Base-by-base conservation (phyloP, 2,888 invertebrate species). In the Temnothorax unifasciatus region DNA sequence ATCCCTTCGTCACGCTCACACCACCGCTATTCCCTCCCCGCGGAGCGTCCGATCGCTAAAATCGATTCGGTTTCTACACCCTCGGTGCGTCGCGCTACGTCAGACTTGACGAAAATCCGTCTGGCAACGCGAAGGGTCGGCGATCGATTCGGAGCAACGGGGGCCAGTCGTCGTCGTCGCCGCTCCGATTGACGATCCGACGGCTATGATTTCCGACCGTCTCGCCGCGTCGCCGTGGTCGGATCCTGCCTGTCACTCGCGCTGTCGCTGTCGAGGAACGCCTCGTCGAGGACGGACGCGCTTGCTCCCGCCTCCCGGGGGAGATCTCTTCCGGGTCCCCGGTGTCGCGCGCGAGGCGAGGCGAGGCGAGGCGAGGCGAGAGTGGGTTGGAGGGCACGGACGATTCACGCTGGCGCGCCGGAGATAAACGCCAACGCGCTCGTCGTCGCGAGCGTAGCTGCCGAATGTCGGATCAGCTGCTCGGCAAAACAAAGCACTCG, bases 401-500 rank as follows among this genome's bases (percentile, higher is more conserved):
- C 50, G 34, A 34, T 63, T 47, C 9, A 6, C 21, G 47, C 29
- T 44, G 29, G 8, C 59, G 18, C 47, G 75, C 18, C 38, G 34
- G 0, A 9, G 47, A 50, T 11, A 34, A 75, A 38, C 25, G 64
- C 18, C 29, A n/a, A 59, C 76, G 64, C 21, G 21, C 8, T 18
- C 50, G 68, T 69, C 38, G 50, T 64, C 21, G 54, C 18, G 13
- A 15, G 11, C 75, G 63, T 29, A 13, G 44, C n/a, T 63, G 44
- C n/a, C 44, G 44, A 6, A 34, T 6, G 41, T 41, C 84, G 87
- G 90, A 94, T 93, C 93, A 94, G 93, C 93, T 93, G 93, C 92
- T 93, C 90, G 90, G 90, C 92, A 93, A 94, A 94, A 94, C 92
- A 93, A 94, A 93, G 91, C 91, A 89, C 90, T 90, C 85, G 86